Conservation (phyloP, 2,113 vertebrate genomes). For the Galemys pyrenaicus region DNA sequence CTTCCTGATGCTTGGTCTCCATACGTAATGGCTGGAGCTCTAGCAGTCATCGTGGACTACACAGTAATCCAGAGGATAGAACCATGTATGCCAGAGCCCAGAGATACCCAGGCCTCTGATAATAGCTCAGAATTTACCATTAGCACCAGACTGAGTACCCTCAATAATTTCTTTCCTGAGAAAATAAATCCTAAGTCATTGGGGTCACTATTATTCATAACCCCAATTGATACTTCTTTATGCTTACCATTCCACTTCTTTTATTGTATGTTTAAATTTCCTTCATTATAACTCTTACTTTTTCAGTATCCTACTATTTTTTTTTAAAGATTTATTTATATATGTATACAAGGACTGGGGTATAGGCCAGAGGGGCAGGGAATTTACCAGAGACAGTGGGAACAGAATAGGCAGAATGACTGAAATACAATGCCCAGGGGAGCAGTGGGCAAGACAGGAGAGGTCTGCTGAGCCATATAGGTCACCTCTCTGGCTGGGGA, state of each 20-base stretch:
- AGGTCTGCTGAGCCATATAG: too few species aligned
- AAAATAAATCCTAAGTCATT: neutral
- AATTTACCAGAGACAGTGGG: too few species aligned
- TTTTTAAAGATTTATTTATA: too few species aligned
- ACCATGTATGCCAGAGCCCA: neutral
- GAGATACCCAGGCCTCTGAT: neutral
- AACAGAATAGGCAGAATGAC: too few species aligned
- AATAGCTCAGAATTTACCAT: neutral
- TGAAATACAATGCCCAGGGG: too few species aligned
- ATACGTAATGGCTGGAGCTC: neutral
- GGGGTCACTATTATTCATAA: neutral
- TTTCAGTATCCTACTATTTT: neutral
- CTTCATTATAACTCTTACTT: neutral
- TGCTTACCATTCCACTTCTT: neutral
- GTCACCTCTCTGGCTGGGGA: too few species aligned
- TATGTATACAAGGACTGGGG: too few species aligned
- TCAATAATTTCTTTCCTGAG: neutral
- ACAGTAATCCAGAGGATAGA: neutral
- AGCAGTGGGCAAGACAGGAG: too few species aligned
- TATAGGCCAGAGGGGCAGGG: too few species aligned
- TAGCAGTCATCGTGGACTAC: neutral
- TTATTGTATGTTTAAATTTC: neutral
- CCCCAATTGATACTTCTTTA: neutral
- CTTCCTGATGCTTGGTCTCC: neutral
- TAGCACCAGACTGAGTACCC: neutral